These are phyloP conservation scores for Sisyra terminalis DNA, from an alignment of 2,888 invertebrate genomes.

Conservation along the genomic window DNA sequence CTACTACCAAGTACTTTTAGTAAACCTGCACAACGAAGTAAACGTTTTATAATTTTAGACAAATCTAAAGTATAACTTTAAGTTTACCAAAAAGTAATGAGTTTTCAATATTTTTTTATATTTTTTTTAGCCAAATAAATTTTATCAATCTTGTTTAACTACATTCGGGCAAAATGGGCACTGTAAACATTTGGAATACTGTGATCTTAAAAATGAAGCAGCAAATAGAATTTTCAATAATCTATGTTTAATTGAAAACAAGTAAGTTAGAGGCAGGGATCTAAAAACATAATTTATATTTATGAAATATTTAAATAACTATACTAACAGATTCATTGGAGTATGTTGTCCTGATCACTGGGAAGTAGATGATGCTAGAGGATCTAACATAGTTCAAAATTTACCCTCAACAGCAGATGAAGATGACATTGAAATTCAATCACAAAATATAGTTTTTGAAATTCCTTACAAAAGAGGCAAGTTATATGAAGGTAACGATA, in stretches of 20 bases:
- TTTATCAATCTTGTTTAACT: background rate
- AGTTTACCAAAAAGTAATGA: background rate
- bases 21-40: background rate
- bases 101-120: background rate
- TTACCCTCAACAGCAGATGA: slow-evolving; percentile 24
- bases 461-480: slow-evolving; percentile 6
- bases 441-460: no score
- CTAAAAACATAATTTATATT: no score
- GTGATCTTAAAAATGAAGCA: background rate
- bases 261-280: no score
- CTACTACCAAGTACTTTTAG: background rate
- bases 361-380: slow-evolving; percentile 11
- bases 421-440: slow-evolving; percentile 14
- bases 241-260: slow-evolving; percentile 1
- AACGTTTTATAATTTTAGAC: background rate
- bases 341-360: slow-evolving; percentile 52
- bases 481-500: no score
- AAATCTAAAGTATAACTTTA: background rate
- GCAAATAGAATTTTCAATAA: background rate
- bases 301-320: no score
- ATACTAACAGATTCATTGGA: slow-evolving; percentile 36
- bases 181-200: background rate
- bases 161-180: background rate
- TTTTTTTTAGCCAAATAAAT: background rate
- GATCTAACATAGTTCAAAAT: slow-evolving; percentile 2